Base-by-base conservation (phyloP, 2,797 vertebrate species). In the Tenualosa ilisha region DNA sequence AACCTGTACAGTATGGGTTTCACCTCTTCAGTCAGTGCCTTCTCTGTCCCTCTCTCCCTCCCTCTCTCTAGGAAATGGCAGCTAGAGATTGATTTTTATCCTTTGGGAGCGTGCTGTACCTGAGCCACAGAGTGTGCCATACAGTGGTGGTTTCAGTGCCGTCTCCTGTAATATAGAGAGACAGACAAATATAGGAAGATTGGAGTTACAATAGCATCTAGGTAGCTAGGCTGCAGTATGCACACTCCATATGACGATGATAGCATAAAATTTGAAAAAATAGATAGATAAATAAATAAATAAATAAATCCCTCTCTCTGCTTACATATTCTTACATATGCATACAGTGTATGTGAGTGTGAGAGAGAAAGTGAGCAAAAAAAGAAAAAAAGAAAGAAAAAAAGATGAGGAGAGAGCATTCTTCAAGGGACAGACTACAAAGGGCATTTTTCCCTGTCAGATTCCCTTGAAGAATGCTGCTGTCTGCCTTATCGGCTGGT, bases 81-180 rank as follows among this genome's bases (percentile, higher is more conserved):
- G 91, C 96, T 96, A 96, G 95, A 96, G 95, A 96, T 95, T 96
- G 95, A 96, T 96, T 96, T 96, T 96, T 95, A 96, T 96, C 96
- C 95, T 96, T 96, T 96, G 96, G 95, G 96, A 95, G 94, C 94
- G 96, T 93, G 95, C 91, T 95, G 96, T 96, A 95, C 95, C 95
- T 96, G 96, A 94, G 95, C 96, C 96, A 96, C 96, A 96, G 95
- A 96, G 95, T 96, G 96, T 96, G 95, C 95, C 96, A 96, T 96
- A 96, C 95, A 96, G 96, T 95, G 96, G 95, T 95, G 96, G 95
- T 95, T 96, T 96, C 96, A 96, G 95, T 95, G 95, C 94, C 95
- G 95, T 96, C 95, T 96, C 96, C 96, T 96, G 96, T 95, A 96
- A 96, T 96, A 96, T 96, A 96, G 96, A 96, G 95, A 96, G 96